Conservation (phyloP, 2,797 vertebrate species). For the Scolopax rusticola region DNA sequence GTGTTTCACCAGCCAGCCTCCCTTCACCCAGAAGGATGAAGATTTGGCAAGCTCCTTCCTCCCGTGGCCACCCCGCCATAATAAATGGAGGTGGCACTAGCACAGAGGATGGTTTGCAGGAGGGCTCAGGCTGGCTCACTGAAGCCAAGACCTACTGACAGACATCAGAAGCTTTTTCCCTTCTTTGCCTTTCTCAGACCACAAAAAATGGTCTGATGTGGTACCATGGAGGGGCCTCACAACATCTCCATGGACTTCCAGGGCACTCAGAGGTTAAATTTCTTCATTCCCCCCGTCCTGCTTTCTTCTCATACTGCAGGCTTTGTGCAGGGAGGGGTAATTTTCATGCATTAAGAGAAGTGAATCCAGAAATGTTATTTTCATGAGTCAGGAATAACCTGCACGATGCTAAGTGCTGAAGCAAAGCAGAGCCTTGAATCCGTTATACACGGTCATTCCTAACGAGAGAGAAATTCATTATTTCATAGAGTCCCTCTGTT, state of each 20-base stretch:
- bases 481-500: background rate
- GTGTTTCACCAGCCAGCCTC: background rate
- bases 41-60: background rate
- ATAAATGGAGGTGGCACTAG: background rate
- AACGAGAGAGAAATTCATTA: background rate
- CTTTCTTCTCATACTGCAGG: background rate
- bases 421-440: background rate
- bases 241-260: background rate
- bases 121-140: background rate
- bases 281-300: background rate
- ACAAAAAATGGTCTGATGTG: background rate
- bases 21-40: background rate
- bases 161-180: no score
- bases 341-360: background rate
- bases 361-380: slow-evolving; percentile 12
- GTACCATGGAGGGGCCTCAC: background rate
- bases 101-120: background rate
- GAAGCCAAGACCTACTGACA: background rate
- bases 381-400: slow-evolving; percentile 6
- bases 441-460: background rate
- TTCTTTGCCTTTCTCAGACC: background rate
- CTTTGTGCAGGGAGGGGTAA: background rate
- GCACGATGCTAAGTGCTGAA: background rate
- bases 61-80: fast-evolving
- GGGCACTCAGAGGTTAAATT: background rate